These are phyloP conservation scores for Metellina segmentata DNA, from an alignment of 2,888 invertebrate genomes.

Conservation along the genomic window DNA sequence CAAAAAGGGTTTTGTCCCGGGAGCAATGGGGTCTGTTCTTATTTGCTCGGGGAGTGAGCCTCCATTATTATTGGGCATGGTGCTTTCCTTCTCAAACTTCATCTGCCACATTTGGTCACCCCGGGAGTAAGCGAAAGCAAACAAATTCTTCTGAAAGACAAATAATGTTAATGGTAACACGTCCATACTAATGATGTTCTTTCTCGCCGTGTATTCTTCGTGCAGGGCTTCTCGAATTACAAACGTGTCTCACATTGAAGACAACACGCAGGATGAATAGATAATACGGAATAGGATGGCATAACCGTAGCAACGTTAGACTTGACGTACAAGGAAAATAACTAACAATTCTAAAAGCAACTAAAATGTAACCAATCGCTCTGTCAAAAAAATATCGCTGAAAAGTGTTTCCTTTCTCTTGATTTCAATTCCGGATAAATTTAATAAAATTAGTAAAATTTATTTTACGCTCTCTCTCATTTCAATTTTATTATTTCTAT, in stretches of 20 bases:
- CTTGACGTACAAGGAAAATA: no score
- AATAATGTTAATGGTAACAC: neutral
- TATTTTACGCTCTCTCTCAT: no score
- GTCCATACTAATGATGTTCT: neutral
- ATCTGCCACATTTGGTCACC: no score
- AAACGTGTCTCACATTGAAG: neutral
- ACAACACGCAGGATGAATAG: neutral
- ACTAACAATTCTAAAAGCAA: no score
- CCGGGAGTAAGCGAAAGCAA: neutral
- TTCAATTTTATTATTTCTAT: no score
- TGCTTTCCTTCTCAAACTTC: neutral
- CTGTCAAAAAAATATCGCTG: no score
- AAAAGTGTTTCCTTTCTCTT: no score
- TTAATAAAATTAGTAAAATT: no score
- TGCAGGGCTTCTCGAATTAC: neutral
- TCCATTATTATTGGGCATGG: slow-evolving; percentile 13
- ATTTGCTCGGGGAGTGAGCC: slow-evolving; percentile 7
- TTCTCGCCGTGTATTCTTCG: neutral
- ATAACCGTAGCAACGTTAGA: no score
- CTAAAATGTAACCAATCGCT: no score
- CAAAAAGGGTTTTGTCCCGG: slow-evolving; percentile 23
- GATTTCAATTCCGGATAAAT: no score
- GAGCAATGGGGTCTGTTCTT: slow-evolving; percentile 32
- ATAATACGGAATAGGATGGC: no score
- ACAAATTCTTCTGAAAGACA: neutral